phyloP scores from a whole-genome alignment of 2,797 vertebrate species.

The Hirundo rustica region DNA sequence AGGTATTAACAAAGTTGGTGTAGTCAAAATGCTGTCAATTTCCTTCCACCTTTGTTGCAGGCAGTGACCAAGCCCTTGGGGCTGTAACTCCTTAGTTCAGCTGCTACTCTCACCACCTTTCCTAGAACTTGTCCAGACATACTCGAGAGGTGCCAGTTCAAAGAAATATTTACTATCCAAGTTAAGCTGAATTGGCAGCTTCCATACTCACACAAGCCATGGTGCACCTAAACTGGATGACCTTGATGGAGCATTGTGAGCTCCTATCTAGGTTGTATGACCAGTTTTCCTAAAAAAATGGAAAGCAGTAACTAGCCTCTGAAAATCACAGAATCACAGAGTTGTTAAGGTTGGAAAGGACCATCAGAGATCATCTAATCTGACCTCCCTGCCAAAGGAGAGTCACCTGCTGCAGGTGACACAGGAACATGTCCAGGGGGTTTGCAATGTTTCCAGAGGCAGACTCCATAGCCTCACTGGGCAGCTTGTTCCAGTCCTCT shows the following conservation, averaged over 20 bases:
- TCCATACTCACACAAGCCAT: not conserved
- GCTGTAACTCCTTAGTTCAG: not conserved
- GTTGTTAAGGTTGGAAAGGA: not conserved
- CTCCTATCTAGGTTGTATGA: not conserved
- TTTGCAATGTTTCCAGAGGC: not conserved
- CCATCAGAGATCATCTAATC: not conserved
- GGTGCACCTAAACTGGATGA: not conserved
- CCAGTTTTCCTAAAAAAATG: not conserved
- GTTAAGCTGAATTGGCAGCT: not conserved
- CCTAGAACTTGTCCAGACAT: not conserved
- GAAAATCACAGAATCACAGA: not conserved
- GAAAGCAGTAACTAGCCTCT: not conserved
- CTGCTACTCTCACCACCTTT: not conserved
- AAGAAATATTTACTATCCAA: not conserved
- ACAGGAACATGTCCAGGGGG: fast-evolving
- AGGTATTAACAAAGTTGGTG: not conserved
- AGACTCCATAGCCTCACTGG: not conserved
- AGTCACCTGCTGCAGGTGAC: not conserved
- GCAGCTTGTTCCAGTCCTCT: not conserved
- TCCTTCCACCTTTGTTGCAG: not conserved
- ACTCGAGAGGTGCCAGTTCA: not conserved
- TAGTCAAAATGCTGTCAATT: not conserved
- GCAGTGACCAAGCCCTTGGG: not conserved
- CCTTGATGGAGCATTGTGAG: not conserved
- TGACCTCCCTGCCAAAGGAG: not conserved